Conservation (phyloP, 2,797 vertebrate genomes). For the Lates japonicus region DNA sequence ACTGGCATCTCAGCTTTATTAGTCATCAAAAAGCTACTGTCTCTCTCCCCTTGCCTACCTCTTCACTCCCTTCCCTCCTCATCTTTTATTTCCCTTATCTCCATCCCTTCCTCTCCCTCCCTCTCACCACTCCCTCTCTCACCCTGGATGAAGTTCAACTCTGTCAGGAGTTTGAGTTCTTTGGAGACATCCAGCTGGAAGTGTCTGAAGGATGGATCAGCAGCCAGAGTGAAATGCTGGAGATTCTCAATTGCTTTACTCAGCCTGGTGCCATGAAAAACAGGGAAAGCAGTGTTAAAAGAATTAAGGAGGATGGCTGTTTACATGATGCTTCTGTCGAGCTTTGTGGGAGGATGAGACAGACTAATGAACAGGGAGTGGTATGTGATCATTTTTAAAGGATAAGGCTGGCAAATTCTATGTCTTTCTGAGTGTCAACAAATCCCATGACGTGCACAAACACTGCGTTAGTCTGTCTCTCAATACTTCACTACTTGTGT, state of each 20-base stretch:
- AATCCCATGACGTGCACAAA: not conserved
- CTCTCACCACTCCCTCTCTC: slow-evolving; percentile 36
- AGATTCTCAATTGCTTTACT: slow-evolving; percentile 92
- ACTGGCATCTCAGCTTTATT: not conserved
- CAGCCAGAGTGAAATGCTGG: slow-evolving; percentile 91
- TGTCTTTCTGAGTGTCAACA: not conserved
- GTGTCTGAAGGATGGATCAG: slow-evolving; percentile 93
- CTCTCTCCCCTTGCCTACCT: not conserved
- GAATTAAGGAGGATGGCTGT: slow-evolving; percentile 8
- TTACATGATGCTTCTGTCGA: slow-evolving; percentile 12
- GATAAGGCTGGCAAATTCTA: not conserved
- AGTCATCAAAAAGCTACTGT: not conserved
- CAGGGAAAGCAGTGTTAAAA: not conserved
- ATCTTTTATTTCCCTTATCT: not conserved
- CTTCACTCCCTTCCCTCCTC: not conserved
- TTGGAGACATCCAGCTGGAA: slow-evolving; percentile 95
- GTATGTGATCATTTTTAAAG: slow-evolving; percentile 7
- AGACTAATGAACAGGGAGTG: not conserved
- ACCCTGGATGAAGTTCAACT: slow-evolving; percentile 95
- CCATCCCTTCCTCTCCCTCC: slow-evolving; percentile 47
- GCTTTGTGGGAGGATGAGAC: slow-evolving; percentile 2
- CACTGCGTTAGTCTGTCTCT: not conserved
- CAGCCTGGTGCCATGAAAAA: slow-evolving; percentile 82
- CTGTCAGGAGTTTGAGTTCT: slow-evolving; percentile 93
- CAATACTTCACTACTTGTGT: not conserved